These are phyloP conservation scores for Ataeniobius toweri DNA, from an alignment of 2,797 vertebrate genomes.

Conservation along the genomic window DNA sequence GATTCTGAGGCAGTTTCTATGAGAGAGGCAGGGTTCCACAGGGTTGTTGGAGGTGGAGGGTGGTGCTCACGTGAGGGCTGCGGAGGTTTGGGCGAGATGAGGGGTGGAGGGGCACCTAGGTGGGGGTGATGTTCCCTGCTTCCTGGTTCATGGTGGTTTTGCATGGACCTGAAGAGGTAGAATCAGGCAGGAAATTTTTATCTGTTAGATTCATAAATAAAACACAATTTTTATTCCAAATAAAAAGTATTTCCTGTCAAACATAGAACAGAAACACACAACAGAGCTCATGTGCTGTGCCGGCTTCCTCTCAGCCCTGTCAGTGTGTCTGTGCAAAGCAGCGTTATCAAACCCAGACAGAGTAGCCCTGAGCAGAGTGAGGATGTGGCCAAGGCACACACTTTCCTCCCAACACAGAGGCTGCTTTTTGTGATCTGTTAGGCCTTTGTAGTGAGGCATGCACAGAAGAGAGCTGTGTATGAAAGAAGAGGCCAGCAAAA, in stretches of 20 bases:
- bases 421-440: conserved; percentile 59
- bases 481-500: conserved; percentile 39
- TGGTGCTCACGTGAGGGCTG: conserved; percentile 81
- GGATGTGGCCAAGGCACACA: conserved; percentile 66
- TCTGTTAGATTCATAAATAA: conserved; percentile 24
- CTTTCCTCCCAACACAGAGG: conserved; percentile 64
- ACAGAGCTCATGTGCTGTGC: conserved; percentile 12
- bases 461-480: conserved; percentile 11
- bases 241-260: conserved; percentile 22
- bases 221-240: conserved; percentile 10
- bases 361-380: conserved; percentile 66
- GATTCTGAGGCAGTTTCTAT: conserved; percentile 88
- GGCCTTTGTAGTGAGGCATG: conserved; percentile 52
- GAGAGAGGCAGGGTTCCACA: conserved; percentile 94
- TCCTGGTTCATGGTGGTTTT: conserved; percentile 86
- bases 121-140: conserved; percentile 86
- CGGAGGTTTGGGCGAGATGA: conserved; percentile 95
- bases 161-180: conserved; percentile 77
- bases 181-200: conserved; percentile 18
- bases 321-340: conserved; percentile 46
- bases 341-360: conserved; percentile 70
- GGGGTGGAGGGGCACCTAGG: conserved; percentile 92
- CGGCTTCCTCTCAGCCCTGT: conserved; percentile 41
- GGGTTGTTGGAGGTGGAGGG: conserved; percentile 85
- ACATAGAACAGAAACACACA: conserved; percentile 19